Evolutionary conservation across 2,888 invertebrate species (phyloP), one percentile per base, ranked within the genome.

Genomic region (Tinea pellionella): DNA sequence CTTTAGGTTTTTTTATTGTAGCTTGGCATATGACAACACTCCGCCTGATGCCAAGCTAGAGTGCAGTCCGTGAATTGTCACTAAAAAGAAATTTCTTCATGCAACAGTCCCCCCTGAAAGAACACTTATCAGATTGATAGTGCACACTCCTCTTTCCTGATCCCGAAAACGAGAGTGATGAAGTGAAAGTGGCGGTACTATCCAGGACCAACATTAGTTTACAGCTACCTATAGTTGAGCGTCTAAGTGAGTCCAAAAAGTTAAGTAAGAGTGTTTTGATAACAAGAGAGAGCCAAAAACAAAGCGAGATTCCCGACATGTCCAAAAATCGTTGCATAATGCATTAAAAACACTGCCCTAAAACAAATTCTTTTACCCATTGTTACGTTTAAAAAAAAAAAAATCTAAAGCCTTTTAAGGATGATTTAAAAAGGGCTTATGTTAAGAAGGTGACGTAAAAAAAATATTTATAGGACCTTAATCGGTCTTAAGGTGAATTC

Each of bases 351-450:
- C 6, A 58, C 15, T 15, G 16, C 11, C 29, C 13, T 30, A 58
- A 37, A n/a, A 24, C 37, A 24, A 32, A 37, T 58, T 30, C 58
- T n/a, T 24, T 58, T 58, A 58, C n/a, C 58, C 58, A 58, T 58
- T 58, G 58, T 58, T 58, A 32, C 11, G 18, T 32, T 32, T 58
- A 58, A 59, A 59, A 19, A 37, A 24, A 24, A 37, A 24, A 24
- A 24, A 15, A 41, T n/a, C 29, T 30, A 47, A n/a, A 11, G 24
- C 58, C 58, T 61, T 61, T 61, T 61, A 37, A 58, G 59, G 51
- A 32, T 16, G 13, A 16, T 56, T 61, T 61, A 61, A 61, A 58
- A 61, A 24, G 61, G 47, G 41, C 42, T 59, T 59, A 61, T 59
- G 59, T 59, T 59, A 59, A 61, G 18, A 30, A 59, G 61, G 53